Evolutionary conservation across 2,113 vertebrate genomes (phyloP), one percentile per base, ranked within the genome.

Genomic region (Perca flavescens): DNA sequence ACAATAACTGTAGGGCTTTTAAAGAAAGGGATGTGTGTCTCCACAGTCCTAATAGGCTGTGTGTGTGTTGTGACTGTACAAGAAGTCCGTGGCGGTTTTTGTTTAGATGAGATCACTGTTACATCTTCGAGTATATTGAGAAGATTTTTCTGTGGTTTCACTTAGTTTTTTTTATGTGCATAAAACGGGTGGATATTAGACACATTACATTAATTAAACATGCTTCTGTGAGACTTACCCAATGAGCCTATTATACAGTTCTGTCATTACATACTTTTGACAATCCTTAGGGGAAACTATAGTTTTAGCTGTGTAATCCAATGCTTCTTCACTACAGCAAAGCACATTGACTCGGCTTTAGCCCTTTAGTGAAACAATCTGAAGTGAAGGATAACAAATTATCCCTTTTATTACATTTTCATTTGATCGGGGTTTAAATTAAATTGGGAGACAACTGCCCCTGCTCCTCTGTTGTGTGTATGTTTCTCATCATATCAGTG

Each of bases 161-260:
- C 6, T 10, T 54, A n/a, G 52, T 53, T 21, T 63, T 63, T 34
- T 43, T n/a, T 10, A 67, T 53, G 49, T 70, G 36, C 53, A 71
- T 43, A 46, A 71, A 47, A 19, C 22, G 4, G 10, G 16, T 47
- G 11, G 6, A 47, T 21, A 28, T 28, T 28, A 21, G 54, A 60
- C 22, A 28, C 58, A 82, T 78, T 79, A 60, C 58, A 58, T 25
- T 70, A 46, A 62, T 73, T 69, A 9, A 21, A 21, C 28, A 47
- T 0, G 6, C 7, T 25, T 67, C 56, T 54, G 43, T 77, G 47
- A 40, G 52, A 85, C 64, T 46, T 28, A 70, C 31, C 31, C 56
- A 74, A 65, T 81, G 49, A 73, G 17, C 52, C 25, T 22, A 50
- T 57, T 79, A 43, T 64, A 19, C 5, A n/a, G 31, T 5, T 6